Conservation (phyloP, 2,113 vertebrate genomes). For the Prietella phreatophila region DNA sequence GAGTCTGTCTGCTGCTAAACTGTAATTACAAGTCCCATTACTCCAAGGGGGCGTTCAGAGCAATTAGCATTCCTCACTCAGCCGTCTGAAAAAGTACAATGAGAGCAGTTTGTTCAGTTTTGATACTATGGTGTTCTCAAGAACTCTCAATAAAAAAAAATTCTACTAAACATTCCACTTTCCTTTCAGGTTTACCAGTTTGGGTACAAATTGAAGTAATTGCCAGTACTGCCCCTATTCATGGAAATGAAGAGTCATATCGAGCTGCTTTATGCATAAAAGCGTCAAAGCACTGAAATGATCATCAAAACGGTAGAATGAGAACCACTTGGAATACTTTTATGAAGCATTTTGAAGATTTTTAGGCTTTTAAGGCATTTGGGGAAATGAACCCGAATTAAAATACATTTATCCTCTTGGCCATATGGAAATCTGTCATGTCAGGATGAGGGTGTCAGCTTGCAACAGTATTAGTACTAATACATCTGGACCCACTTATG, state of each 20-base stretch:
- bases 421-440: neutral
- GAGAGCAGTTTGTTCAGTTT: conserved; percentile 50
- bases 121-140: conserved; percentile 41
- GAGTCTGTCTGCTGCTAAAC: conserved; percentile 55
- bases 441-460: conserved; percentile 1
- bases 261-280: conserved; percentile 22
- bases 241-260: conserved; percentile 25
- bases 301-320: conserved; percentile 5
- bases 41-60: conserved; percentile 57
- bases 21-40: conserved; percentile 62
- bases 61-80: conserved; percentile 57
- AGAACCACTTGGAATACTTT: conserved; percentile 15
- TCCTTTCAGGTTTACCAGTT: conserved; percentile 41
- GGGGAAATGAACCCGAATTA: conserved; percentile 18
- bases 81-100: conserved; percentile 48
- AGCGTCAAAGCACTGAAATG: neutral
- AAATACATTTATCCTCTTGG: conserved; percentile 26
- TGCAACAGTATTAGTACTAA: conserved; percentile 16
- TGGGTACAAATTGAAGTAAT: conserved; percentile 24
- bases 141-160: conserved; percentile 25
- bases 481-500: conserved; percentile 12
- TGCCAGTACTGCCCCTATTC: neutral
- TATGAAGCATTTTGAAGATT: conserved; percentile 13
- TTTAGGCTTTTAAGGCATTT: conserved; percentile 19
- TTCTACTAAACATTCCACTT: conserved; percentile 26